Percentiles rank a stretch among this genome's conserved stretches.
These are phyloP conservation scores for Peromyscus eremicus DNA, from an alignment of 2,797 vertebrate species.

Conservation along the genomic window DNA sequence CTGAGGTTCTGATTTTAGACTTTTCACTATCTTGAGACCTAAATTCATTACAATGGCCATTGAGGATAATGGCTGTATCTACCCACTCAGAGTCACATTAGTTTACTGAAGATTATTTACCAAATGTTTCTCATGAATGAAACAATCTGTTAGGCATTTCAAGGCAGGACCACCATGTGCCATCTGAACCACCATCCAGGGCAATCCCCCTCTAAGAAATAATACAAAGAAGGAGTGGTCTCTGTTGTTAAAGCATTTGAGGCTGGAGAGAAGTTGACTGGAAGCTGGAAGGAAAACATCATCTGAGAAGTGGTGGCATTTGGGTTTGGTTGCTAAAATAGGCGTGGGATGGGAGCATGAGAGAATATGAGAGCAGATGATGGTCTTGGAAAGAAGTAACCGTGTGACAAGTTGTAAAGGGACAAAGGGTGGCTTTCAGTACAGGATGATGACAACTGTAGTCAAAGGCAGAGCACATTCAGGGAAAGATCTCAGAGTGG, in stretches of 20 bases:
- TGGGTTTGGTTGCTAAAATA: not conserved
- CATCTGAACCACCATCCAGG: no score
- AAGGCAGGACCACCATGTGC: no score
- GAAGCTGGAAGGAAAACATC: not conserved
- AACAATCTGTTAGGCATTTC: not conserved
- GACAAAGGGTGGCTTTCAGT: not conserved
- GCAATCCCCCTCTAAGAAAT: no score
- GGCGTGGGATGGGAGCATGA: not conserved
- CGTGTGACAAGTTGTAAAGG: not conserved
- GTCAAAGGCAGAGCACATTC: not conserved
- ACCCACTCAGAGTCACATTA: not conserved
- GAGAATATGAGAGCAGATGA: not conserved
- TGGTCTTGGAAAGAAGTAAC: not conserved
- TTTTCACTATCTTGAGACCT: constrained; percentile 23
- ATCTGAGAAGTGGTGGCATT: not conserved
- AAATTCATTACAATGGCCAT: not conserved
- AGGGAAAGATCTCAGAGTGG: not conserved
- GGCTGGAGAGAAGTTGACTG: not conserved
- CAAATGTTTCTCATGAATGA: not conserved
- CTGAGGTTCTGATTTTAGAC: not conserved
- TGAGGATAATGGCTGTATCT: not conserved
- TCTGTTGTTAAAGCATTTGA: not conserved
- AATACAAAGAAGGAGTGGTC: not conserved
- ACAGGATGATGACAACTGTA: not conserved
- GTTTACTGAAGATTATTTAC: not conserved